Evolutionary conservation across 2,797 vertebrate species (phyloP).

Genomic region (Acestrorhynchus altus): DNA sequence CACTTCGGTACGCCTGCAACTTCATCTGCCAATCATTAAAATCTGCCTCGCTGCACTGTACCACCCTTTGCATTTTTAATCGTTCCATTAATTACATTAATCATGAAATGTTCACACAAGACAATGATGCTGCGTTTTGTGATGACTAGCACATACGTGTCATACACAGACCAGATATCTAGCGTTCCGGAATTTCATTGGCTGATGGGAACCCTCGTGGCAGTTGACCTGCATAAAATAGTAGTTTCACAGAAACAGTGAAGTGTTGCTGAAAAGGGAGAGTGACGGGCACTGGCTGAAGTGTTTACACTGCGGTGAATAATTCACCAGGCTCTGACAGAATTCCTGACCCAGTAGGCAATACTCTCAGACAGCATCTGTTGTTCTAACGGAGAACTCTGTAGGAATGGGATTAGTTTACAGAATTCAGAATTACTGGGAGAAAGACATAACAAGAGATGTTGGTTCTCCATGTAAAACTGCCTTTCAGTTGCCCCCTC

Average conservation of each 20-base stretch:
- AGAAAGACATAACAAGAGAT: background rate
- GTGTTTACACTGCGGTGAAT: conserved; percentile 59
- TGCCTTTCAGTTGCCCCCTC: no score
- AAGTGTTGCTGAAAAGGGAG: conserved; percentile 35
- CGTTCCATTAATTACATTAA: no score
- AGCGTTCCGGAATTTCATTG: background rate
- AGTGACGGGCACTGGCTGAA: conserved; percentile 44
- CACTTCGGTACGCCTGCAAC: no score
- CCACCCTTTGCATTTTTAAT: no score
- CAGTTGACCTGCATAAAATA: conserved; percentile 23
- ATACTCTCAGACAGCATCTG: conserved; percentile 22
- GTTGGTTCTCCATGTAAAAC: no score
- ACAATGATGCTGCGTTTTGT: no score
- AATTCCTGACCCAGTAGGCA: conserved; percentile 23
- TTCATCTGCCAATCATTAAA: no score
- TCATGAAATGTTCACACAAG: no score
- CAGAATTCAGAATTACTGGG: background rate
- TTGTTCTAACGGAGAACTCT: background rate
- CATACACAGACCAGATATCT: background rate
- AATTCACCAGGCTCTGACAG: conserved; percentile 49
- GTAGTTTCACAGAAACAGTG: conserved; percentile 16
- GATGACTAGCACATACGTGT: background rate
- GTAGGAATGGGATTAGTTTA: background rate
- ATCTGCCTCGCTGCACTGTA: no score
- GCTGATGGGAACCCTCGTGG: background rate